Evolutionary conservation across 1,140 invertebrate species (phyloP), one percentile per base, ranked within the genome.

Genomic region (Zaprionus ghesquierei): DNA sequence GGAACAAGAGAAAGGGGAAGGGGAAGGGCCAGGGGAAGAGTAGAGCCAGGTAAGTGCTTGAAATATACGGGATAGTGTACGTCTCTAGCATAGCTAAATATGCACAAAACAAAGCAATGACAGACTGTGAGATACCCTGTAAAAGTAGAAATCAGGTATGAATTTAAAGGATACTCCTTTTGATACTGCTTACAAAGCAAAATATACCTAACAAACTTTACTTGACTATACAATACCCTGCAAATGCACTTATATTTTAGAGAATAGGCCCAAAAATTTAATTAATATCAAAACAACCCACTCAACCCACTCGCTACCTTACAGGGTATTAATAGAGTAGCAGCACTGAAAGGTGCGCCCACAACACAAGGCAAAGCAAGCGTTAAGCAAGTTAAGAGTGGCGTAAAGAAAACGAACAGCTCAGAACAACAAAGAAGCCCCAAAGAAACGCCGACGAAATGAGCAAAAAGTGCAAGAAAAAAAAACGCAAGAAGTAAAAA

Each of bases 301-400:
- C 10, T 20, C 5, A 6, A 1, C 18, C 3, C 0, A 2, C 4
- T 46, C 18, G 3, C 9, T 2, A 0, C 3, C 20, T 3, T 46
- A 61, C 58, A 69, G 66, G 68, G 51, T 35, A 64, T 70, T 51
- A 73, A 73, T 64, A 72, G 62, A 72, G 69, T 77, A 58, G 46
- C 41, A 15, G 31, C 61, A 49, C 35, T 53, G 50, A 56, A 60
- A 66, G 35, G 35, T 44, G 65, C 50, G 46, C 25, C 23, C 49
- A 44, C 51, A 68, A 55, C 44, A 46, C 41, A 18, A 38, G 31
- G 46, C 31, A 54, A 49, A 51, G 75, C 56, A 60, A 31, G 78
- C 66, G 55, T 63, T 75, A 79, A 78, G 76, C 55, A 44, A 74
- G 72, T 75, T 69, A 64, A 73, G 54, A 73, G 78, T 33, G 55